Percentiles rank a stretch among this genome's conserved stretches.
Conservation (phyloP, 2,888 invertebrate species). For the Dorcus hopei region DNA sequence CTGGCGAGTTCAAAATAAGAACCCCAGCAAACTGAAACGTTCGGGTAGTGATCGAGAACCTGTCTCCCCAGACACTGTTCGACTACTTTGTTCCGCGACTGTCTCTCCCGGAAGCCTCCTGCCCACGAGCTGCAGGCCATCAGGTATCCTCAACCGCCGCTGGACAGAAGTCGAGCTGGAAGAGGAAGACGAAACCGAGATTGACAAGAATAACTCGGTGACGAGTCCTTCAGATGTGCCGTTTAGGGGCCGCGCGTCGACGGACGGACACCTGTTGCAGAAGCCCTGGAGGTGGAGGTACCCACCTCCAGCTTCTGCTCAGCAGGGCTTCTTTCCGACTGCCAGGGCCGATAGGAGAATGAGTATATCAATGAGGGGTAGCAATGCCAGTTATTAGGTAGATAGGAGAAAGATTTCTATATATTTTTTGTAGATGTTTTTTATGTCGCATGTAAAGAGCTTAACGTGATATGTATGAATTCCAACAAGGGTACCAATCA, state of each 20-base stretch:
- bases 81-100: constrained; percentile 48
- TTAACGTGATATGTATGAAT: no score
- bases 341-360: constrained; percentile 63
- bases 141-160: constrained; percentile 51
- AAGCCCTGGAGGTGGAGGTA: constrained; percentile 60
- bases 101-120: constrained; percentile 40
- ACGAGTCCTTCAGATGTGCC: constrained; percentile 50
- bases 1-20: constrained; percentile 71
- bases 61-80: constrained; percentile 53
- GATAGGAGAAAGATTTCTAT: constrained; percentile 33
- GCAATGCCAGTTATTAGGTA: constrained; percentile 54
- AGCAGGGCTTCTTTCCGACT: constrained; percentile 39
- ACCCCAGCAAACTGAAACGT: constrained; percentile 58
- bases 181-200: constrained; percentile 56
- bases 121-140: constrained; percentile 34
- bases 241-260: constrained; percentile 73
- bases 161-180: constrained; percentile 64
- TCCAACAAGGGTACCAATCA: no score
- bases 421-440: background rate
- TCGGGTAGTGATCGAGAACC: constrained; percentile 58
- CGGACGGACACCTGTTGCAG: constrained; percentile 64
- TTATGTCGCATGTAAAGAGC: background rate
- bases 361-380: constrained; percentile 75
- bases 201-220: constrained; percentile 33
- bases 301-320: constrained; percentile 48